Evolutionary conservation across 2,888 invertebrate species (phyloP), one percentile per base, ranked within the genome.

Genomic region (Xestia xanthographa): DNA sequence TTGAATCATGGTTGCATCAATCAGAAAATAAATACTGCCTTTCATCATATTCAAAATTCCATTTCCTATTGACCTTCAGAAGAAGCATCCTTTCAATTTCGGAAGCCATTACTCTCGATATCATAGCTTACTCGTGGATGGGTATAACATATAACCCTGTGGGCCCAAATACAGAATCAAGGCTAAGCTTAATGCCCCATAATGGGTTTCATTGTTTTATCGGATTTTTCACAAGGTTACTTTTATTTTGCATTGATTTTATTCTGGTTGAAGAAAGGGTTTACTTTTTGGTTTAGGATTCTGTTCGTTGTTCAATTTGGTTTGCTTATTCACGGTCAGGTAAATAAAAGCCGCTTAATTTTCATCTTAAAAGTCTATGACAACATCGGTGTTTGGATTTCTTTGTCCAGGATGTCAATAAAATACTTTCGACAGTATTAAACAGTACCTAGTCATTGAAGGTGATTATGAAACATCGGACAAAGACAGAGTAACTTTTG

Each of bases 71-170:
- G 43, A 17, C 79, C 67, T 79, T 69, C 26, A 68, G 71, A 53
- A n/a, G 41, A 76, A 45, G n/a, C 58, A 60, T 29, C 53, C 34
- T 17, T 66, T 75, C 17, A 63, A 74, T 76, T 76, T 72, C 65
- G 76, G 74, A 72, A 82, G 70, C 38, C 67, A 87, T 82, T 80
- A 76, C 70, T 43, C 29, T 65, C 77, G 77, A 83, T 87, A 85
- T 75, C 80, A 73, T 76, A 6, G 62, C 69, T 75, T 45, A 78
- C 68, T 62, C 79, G 78, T 74, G 77, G 62, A 68, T 86, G 84
- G 66, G 60, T 72, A 50, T 75, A 84, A 78, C 71, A 50, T 87
- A 77, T 75, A 48, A 67, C 82, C 66, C 66, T 63, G 41, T 62
- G 81, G 70, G 62, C 73, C 68, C 69, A 63, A 63, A 58, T 56